phyloP scores from a whole-genome alignment of 2,888 invertebrate genomes.

The Lottia scabra region DNA sequence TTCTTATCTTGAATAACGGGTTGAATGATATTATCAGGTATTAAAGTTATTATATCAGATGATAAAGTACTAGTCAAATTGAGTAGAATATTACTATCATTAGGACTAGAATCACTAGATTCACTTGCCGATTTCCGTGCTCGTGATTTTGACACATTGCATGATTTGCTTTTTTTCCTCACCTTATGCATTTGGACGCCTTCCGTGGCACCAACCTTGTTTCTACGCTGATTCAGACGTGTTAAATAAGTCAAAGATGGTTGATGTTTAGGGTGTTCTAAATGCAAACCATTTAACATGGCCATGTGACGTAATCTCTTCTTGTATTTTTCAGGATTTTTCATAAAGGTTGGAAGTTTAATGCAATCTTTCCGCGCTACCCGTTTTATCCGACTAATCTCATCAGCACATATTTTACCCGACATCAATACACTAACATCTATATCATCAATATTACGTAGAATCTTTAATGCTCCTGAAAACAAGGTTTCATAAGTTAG shows the following conservation, averaged over 20 bases:
- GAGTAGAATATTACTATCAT: too few species aligned
- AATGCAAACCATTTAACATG: constrained; percentile 53
- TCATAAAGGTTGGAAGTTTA: constrained; percentile 62
- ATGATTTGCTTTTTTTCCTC: constrained; percentile 35
- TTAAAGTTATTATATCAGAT: too few species aligned
- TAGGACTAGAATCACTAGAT: too few species aligned
- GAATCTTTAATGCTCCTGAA: constrained; percentile 65
- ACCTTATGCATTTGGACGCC: constrained; percentile 35
- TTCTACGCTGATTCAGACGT: constrained; percentile 41
- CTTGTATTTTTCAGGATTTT: constrained; percentile 57
- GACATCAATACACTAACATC: constrained; percentile 65
- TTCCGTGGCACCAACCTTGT: constrained; percentile 40
- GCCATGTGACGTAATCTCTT: constrained; percentile 55
- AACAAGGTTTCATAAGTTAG: too few species aligned
- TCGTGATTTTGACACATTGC: too few species aligned
- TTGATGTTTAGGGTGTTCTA: constrained; percentile 38
- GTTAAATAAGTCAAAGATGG: constrained; percentile 45
- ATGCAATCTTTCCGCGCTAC: constrained; percentile 59
- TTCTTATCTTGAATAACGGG: too few species aligned
- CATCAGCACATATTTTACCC: constrained; percentile 64
- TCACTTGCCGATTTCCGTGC: too few species aligned
- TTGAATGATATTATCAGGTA: too few species aligned
- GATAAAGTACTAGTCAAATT: too few species aligned
- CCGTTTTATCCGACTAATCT: constrained; percentile 58
- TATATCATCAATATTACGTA: constrained; percentile 63